Evolutionary conservation across 2,888 invertebrate genomes (phyloP).

Genomic region (Meghimatium bilineatum): DNA sequence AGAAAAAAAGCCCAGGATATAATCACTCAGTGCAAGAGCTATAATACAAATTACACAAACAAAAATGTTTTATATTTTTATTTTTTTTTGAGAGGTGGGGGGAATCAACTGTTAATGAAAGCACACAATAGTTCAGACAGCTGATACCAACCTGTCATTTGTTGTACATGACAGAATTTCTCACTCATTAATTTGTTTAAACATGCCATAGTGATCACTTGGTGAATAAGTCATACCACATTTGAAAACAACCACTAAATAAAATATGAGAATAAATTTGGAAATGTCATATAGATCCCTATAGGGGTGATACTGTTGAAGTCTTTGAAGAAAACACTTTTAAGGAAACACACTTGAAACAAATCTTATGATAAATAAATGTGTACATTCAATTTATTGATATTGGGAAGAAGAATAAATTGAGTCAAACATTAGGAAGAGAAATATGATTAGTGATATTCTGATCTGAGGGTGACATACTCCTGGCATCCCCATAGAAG

Average conservation of each 20-base stretch:
- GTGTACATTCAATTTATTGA: background rate
- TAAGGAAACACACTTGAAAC: background rate
- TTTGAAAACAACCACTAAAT: no score
- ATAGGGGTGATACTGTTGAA: background rate
- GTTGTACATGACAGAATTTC: background rate
- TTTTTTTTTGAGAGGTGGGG: no score
- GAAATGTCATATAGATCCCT: no score
- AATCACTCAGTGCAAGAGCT: no score
- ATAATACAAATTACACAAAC: no score
- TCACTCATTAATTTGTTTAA: slow-evolving; percentile 1
- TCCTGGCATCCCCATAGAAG: no score
- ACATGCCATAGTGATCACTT: slow-evolving; percentile 7
- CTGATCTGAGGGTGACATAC: no score
- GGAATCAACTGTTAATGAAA: background rate
- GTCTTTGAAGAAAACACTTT: background rate
- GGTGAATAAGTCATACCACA: slow-evolving; percentile 15
- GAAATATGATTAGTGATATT: background rate
- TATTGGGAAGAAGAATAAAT: background rate
- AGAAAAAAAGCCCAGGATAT: no score
- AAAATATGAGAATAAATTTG: background rate
- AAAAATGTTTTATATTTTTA: no score
- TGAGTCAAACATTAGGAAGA: background rate
- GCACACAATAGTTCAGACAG: background rate
- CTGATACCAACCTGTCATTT: background rate
- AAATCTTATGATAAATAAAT: slow-evolving; percentile 26